Evolutionary conservation across 2,888 invertebrate genomes (phyloP).

Genomic region (Pterostichus niger): DNA sequence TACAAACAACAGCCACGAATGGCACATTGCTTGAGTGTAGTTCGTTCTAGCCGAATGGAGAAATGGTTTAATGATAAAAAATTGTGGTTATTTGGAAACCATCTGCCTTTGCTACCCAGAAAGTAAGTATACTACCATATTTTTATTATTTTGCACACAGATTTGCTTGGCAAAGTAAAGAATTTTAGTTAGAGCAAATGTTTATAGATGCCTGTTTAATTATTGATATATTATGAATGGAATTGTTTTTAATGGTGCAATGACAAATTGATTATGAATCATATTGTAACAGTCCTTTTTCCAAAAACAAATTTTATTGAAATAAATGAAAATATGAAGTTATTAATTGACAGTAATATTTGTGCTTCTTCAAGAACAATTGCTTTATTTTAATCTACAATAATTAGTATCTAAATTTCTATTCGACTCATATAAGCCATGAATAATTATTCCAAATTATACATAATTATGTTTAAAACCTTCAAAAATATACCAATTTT

Average conservation of each 20-base stretch:
- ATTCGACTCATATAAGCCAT: not conserved
- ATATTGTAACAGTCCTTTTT: no score
- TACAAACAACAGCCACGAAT: slow-evolving; percentile 60
- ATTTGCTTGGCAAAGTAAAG: not conserved
- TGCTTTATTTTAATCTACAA: no score
- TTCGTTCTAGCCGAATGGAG: slow-evolving; percentile 82
- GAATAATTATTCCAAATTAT: not conserved
- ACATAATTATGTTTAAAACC: not conserved
- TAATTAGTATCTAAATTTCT: no score
- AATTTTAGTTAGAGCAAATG: slow-evolving; percentile 1
- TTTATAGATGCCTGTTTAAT: not conserved
- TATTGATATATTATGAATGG: slow-evolving; percentile 6
- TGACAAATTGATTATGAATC: no score
- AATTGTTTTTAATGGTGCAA: not conserved
- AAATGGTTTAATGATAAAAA: slow-evolving; percentile 95
- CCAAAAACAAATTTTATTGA: no score
- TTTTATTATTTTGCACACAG: slow-evolving; percentile 37
- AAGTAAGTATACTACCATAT: slow-evolving; percentile 80
- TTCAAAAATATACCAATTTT: not conserved
- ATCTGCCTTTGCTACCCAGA: slow-evolving; percentile 90
- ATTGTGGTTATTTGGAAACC: slow-evolving; percentile 94
- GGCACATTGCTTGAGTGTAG: slow-evolving; percentile 34
- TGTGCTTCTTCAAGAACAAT: no score
- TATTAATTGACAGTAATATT: no score
- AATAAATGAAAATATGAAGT: no score